These are phyloP conservation scores for Catocala sponsa DNA, from an alignment of 2,888 invertebrate genomes.

Conservation along the genomic window DNA sequence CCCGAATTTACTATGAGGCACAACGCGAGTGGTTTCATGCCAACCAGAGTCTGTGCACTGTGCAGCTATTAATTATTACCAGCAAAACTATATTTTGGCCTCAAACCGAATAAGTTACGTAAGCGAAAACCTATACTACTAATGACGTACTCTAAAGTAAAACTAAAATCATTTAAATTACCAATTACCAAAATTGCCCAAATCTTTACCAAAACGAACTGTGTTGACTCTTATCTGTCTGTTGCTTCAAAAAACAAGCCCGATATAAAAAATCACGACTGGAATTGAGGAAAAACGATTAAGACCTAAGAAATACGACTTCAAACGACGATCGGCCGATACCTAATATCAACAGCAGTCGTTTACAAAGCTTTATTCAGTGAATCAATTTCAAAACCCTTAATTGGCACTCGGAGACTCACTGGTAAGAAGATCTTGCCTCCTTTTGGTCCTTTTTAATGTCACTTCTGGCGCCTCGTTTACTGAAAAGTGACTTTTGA, in stretches of 20 bases:
- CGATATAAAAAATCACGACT: slow-evolving; percentile 40
- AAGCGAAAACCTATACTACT: no score
- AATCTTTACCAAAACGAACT: slow-evolving; percentile 2
- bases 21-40: no score
- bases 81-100: no score
- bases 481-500: background rate
- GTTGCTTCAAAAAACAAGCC: slow-evolving; percentile 38
- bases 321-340: slow-evolving; percentile 68
- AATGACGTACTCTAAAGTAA: no score
- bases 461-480: background rate
- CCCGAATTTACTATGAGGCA: no score
- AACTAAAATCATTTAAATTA: background rate
- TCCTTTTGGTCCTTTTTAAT: slow-evolving; percentile 69
- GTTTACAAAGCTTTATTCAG: slow-evolving; percentile 70
- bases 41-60: no score
- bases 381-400: slow-evolving; percentile 83
- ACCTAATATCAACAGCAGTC: slow-evolving; percentile 73
- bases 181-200: background rate
- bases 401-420: slow-evolving; percentile 77
- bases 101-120: no score
- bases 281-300: slow-evolving; percentile 41
- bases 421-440: slow-evolving; percentile 64
- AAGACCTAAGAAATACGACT: slow-evolving; percentile 47
- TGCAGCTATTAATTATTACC: no score
- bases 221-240: slow-evolving; percentile 41